Evolutionary conservation across 2,797 vertebrate species (phyloP), one percentile per base, ranked within the genome.

Genomic region (Takifugu rubripes): DNA sequence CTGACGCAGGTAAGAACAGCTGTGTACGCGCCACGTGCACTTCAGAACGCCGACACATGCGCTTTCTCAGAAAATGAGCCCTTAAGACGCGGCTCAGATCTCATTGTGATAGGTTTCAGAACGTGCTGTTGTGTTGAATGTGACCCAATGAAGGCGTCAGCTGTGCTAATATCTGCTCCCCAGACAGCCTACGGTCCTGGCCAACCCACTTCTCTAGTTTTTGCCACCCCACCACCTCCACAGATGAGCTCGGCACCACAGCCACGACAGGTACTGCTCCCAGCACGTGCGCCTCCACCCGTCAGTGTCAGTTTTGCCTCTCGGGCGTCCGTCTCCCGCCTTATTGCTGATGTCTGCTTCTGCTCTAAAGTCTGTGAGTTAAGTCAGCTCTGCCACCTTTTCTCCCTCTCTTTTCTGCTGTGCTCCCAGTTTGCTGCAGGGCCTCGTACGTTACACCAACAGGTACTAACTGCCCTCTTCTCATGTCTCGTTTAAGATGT

Each of bases 211-310:
- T 94, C 97, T 91, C 94, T 98, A 82, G 97, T 98, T 85, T 98
- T 94, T 89, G 91, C 95, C 62, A 91, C 93, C 72, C 84, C 84
- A 73, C 92, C 91, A 87, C 91, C 93, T 88, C 94, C 93, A 92
- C 95, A 94, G 95, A 99, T 99, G 97, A 98, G 95, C 91, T 94
- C 95, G 78, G 93, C 94, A 91, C 94, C 94, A 74, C 96, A 97
- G 81, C 91, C 95, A 66, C 94, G 96, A 89, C 97, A 94, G 94
- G 97, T 99, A 95, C 74, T 60, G 21, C 58, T 71, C 25, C 47
- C 5, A 25, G 26, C 44, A 42, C 59, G 56, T 21, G 59, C 61
- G 24, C 11, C 14, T 54, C 6, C 3, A 33, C 43, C 26, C 3
- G 26, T 64, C 16, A 25, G 17, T 54, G 16, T 43, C n/a, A 43